Evolutionary conservation across 2,797 vertebrate genomes (phyloP).

Genomic region (Cirrhinus mrigala): DNA sequence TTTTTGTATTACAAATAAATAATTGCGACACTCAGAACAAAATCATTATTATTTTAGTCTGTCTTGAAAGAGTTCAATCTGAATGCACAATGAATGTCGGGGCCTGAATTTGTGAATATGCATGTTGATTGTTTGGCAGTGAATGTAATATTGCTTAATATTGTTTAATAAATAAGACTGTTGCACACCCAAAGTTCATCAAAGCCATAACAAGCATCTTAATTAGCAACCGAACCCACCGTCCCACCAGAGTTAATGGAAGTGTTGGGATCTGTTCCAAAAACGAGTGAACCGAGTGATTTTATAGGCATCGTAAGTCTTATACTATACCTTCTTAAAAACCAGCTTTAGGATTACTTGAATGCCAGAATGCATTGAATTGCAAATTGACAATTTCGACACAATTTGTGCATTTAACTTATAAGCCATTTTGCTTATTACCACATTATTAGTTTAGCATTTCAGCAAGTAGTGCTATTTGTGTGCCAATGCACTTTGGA

Average conservation of each 20-base stretch:
- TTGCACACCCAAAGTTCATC: not conserved
- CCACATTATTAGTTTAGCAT: not conserved
- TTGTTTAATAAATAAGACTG: not conserved
- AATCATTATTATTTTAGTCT: constrained; percentile 31
- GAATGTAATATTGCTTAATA: constrained; percentile 1
- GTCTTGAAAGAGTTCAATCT: constrained; percentile 30
- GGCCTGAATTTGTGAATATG: constrained; percentile 30
- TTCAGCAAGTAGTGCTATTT: not conserved
- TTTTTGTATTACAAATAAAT: constrained; percentile 32
- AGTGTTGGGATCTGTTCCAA: not conserved
- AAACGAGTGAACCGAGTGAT: not conserved
- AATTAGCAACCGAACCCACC: constrained; percentile 3
- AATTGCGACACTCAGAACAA: constrained; percentile 3
- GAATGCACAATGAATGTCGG: constrained; percentile 39
- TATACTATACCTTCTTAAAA: not conserved
- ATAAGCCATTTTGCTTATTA: not conserved
- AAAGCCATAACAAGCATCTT: constrained; percentile 1
- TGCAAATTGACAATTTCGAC: not conserved
- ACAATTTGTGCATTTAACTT: not conserved
- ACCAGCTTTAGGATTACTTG: not conserved
- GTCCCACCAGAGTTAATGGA: not conserved
- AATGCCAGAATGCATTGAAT: not conserved
- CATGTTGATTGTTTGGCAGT: constrained; percentile 16
- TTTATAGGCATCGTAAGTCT: not conserved
- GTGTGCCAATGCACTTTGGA: not conserved